phyloP scores from a whole-genome alignment of 2,113 vertebrate species.

The Rattus norvegicus region DNA sequence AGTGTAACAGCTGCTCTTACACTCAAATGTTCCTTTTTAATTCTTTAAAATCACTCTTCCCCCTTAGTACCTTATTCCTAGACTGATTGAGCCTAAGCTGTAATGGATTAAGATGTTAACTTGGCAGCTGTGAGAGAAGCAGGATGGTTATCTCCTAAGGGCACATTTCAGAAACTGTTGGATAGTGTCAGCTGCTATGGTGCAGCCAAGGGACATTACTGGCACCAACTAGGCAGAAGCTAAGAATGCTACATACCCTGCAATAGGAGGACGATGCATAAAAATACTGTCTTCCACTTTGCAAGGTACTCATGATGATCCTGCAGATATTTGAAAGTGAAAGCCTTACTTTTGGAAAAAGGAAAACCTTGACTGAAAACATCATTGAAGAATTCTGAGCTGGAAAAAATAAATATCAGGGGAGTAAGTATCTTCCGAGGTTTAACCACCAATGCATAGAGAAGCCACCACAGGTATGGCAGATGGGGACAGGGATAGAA shows the following conservation, averaged over 20 bases:
- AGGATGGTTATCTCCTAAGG: not conserved
- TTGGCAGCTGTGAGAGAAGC: not conserved
- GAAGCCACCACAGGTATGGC: not conserved
- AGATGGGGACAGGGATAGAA: not conserved
- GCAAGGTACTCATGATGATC: not conserved
- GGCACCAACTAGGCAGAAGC: not conserved
- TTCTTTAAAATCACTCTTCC: not conserved
- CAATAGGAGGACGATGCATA: not conserved
- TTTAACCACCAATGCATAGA: not conserved
- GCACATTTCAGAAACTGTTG: not conserved
- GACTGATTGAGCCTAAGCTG: not conserved
- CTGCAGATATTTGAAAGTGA: not conserved
- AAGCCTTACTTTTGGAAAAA: conserved; percentile 25
- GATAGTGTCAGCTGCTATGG: not conserved
- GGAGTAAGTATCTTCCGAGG: not conserved
- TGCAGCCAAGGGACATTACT: not conserved
- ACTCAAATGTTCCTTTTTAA: not conserved
- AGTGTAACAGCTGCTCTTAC: conserved; percentile 24
- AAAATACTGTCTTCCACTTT: not conserved
- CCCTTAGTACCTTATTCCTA: not conserved
- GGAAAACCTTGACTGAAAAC: not conserved
- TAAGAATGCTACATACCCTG: not conserved
- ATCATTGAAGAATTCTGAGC: not conserved
- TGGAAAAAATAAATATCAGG: not conserved
- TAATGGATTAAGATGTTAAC: not conserved